Evolutionary conservation across 2,113 vertebrate genomes (phyloP), one percentile per base, ranked within the genome.

Genomic region (Chelonoidis abingdonii): DNA sequence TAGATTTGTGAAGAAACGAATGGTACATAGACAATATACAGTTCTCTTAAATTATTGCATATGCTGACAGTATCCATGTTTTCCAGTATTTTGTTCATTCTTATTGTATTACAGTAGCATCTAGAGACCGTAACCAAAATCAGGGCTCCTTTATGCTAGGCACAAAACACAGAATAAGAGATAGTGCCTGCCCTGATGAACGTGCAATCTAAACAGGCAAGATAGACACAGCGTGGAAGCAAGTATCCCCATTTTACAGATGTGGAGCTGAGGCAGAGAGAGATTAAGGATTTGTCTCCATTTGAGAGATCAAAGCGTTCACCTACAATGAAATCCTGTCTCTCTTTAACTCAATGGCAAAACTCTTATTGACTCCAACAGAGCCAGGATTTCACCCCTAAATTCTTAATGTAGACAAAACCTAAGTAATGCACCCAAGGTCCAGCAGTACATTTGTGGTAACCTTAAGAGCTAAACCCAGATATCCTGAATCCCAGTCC

Each of bases 191-290:
- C 35, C 91, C 82, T 85, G 65, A 53, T 86, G 24, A 82, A 57
- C 31, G 29, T 88, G 53, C 53, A 88, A 38, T 59, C 81, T 87
- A 91, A 94, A 88, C 8, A 57, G 41, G 13, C 38, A 44, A 29
- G 11, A 24, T 76, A 75, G 69, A 69, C 62, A 17, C 16, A 90
- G 92, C 6, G 75, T 62, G 80, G 35, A 90, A 84, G 54, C 87
- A 81, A 92, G 80, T 69, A 62, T 41, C 72, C 72, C 54, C 22
- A 41, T 85, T 96, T 94, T 92, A 88, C 84, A 88, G 7, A 92
- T 89, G 35, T 1, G 3, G n/a, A 84, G 53, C 21, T 1, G 19
- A 95, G 91, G 94, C 89, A 2, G 83, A 75, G 54, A 52, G 49
- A 75, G 57, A 97, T 84, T 85, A 89, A 92, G 65, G 13, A 24